phyloP scores from a whole-genome alignment of 1,140 invertebrate genomes.

The Neodiprion fabricii region DNA sequence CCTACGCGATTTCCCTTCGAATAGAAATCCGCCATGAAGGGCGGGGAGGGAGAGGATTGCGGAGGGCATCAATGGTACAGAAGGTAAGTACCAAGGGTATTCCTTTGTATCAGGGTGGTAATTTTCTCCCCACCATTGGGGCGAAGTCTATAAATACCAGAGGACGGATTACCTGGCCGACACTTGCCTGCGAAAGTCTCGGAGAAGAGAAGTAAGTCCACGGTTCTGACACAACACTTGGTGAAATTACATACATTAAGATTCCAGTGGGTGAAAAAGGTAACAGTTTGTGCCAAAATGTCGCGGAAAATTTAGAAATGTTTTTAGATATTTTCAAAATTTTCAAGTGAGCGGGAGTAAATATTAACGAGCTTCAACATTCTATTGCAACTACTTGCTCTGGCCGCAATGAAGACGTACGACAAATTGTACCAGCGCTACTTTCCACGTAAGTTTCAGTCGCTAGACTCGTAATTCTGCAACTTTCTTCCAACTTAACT shows the following conservation, averaged over 20 bases:
- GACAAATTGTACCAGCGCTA: background rate
- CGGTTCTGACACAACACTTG: background rate
- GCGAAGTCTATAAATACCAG: background rate
- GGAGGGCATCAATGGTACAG: background rate
- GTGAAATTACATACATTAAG: too few species aligned
- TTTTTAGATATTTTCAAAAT: background rate
- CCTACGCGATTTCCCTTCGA: too few species aligned
- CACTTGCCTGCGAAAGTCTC: background rate
- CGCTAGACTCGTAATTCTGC: background rate
- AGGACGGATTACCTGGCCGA: background rate
- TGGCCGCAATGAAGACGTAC: background rate
- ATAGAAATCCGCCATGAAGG: background rate
- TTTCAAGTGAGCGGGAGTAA: background rate
- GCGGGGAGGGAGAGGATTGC: background rate
- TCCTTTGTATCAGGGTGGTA: background rate
- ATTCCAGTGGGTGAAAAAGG: too few species aligned
- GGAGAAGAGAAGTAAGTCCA: background rate
- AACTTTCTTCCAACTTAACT: background rate
- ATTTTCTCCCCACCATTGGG: background rate
- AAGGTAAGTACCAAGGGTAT: background rate
- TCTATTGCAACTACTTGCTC: background rate
- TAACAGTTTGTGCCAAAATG: background rate
- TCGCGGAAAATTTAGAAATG: background rate
- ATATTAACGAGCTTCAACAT: background rate
- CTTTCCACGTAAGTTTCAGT: background rate